Evolutionary conservation across 1,140 invertebrate genomes (phyloP), one percentile per base, ranked within the genome.

Genomic region (Lordiphosa collinella): DNA sequence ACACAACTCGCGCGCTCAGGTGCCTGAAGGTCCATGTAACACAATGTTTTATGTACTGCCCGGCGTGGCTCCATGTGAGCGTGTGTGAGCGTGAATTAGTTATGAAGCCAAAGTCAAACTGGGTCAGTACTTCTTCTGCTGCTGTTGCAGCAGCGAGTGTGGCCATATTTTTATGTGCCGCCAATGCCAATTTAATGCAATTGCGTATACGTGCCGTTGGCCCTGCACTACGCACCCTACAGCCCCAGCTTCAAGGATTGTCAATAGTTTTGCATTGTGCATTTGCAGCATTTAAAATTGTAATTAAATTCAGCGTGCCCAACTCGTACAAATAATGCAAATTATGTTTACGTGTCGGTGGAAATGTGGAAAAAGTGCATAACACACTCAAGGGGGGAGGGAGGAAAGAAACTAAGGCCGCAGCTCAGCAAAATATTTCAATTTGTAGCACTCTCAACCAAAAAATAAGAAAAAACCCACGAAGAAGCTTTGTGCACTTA

Each of bases 51-150:
- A 80, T 80, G 66, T 82, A 76, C 66, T 82, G 66, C 32, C 58
- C 76, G 6, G 29, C 13, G 10, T 7, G 29, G 34, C 25, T 22
- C 36, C 37, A 38, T 12, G 44, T 18, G 43, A 31, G 36, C 29
- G 9, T 50, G 49, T 9, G 35, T 25, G 16, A 43, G 43, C 56
- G 60, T 86, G 82, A 86, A 86, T 86, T 86, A 86, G 82, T 86
- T 86, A 86, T 86, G 82, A 86, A 86, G 68, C 59, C 71, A 78
- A 76, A 86, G 76, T 73, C 69, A 86, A 86, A 86, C 64, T 86
- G 84, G 82, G 82, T 86, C 82, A 86, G 56, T 48, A 41, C 48
- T 71, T 82, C 66, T 75, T 75, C 48, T 52, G 51, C 48, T 11
- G 41, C 10, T 11, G 34, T n/a, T 57, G 55, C 46, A 54, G 34